Percentiles rank a stretch among this genome's conserved stretches.
Evolutionary conservation across 2,888 invertebrate genomes (phyloP).

Genomic region (Drosophila bunnanda): DNA sequence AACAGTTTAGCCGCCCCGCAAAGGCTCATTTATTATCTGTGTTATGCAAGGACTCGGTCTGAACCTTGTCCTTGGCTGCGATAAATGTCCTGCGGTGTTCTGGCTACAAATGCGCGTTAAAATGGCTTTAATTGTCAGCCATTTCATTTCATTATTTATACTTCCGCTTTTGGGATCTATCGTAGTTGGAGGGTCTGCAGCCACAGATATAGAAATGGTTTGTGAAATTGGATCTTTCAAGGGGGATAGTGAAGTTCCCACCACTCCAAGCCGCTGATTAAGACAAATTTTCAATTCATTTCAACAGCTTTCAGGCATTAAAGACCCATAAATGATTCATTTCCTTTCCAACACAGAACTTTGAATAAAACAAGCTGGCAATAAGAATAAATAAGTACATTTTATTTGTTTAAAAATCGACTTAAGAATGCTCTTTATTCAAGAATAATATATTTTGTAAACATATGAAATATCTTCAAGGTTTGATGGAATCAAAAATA

Average conservation of each 20-base stretch:
- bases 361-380: conserved; percentile 45
- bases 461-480: neutral
- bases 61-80: conserved; percentile 35
- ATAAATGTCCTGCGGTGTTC: conserved; percentile 46
- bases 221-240: conserved; percentile 41
- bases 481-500: neutral
- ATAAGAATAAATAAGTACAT: neutral
- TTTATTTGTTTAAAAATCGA: neutral
- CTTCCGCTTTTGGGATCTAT: conserved; percentile 54
- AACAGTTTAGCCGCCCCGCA: conserved; percentile 69
- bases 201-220: conserved; percentile 27
- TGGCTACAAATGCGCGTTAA: conserved; percentile 69
- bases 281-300: conserved; percentile 65
- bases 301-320: conserved; percentile 43
- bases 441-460: neutral
- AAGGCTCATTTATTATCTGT: conserved; percentile 75
- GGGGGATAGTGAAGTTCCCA: conserved; percentile 25
- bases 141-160: conserved; percentile 70
- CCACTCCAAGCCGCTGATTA: conserved; percentile 59
- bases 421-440: neutral
- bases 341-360: conserved; percentile 57
- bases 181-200: conserved; percentile 6
- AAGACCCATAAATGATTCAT: conserved; percentile 68
- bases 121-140: conserved; percentile 74
- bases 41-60: conserved; percentile 48